Conservation (phyloP, 37 sponge, comb jelly and placozoan genomes). For the Geodia barretti region DNA sequence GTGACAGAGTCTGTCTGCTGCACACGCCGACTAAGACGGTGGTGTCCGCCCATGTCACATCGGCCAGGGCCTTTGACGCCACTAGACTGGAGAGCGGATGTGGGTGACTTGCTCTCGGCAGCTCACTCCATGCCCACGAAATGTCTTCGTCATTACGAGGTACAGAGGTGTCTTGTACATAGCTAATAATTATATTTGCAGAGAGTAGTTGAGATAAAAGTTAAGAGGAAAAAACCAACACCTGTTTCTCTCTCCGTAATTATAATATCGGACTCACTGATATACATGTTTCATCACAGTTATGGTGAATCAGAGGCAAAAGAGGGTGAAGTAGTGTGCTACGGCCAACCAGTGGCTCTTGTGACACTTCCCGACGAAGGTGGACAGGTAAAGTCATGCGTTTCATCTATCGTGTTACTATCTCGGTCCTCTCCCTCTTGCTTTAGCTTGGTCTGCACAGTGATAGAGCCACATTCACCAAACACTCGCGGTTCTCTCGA, state of each 20-base stretch:
- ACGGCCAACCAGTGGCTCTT: slow-evolving; percentile 77
- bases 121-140: slow-evolving; percentile 81
- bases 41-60: slow-evolving; percentile 86
- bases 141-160: slow-evolving; percentile 88
- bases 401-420: background rate
- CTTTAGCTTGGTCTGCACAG: slow-evolving; percentile 82
- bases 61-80: slow-evolving; percentile 69
- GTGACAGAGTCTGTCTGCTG: slow-evolving; percentile 80
- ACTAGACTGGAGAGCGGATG: slow-evolving; percentile 35
- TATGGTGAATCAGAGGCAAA: slow-evolving; percentile 36
- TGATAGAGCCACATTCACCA: slow-evolving; percentile 90
- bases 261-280: no score
- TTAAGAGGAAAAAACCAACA: no score
- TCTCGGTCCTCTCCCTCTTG: background rate
- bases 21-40: slow-evolving; percentile 76
- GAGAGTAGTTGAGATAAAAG: no score
- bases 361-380: slow-evolving; percentile 86
- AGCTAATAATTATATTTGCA: no score
- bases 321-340: slow-evolving; percentile 79
- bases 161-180: slow-evolving; percentile 11
- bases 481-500: slow-evolving; percentile 88
- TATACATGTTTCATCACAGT: background rate
- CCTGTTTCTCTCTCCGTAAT: no score
- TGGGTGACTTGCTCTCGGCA: slow-evolving; percentile 64
- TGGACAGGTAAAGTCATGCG: slow-evolving; percentile 63